Percentiles rank a stretch among this genome's conserved stretches.
phyloP scores from a whole-genome alignment of 64 coral and sea anemone genomes.

The Pocillopora damicornis region DNA sequence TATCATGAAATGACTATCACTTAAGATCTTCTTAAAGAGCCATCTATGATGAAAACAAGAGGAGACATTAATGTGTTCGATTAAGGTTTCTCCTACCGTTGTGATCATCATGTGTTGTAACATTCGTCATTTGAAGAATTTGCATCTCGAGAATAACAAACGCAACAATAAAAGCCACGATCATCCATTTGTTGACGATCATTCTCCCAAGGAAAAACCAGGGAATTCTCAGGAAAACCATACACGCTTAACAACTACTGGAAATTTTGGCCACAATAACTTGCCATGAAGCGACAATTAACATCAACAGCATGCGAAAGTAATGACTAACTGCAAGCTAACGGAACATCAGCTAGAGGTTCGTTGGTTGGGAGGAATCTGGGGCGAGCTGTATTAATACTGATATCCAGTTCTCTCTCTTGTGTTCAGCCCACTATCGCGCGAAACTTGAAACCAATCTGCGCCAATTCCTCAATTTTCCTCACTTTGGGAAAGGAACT shows the following conservation, averaged over 20 bases:
- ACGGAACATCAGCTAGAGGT: too few species aligned
- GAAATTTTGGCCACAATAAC: neutral
- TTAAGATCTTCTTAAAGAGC: too few species aligned
- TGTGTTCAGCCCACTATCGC: too few species aligned
- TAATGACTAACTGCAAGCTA: too few species aligned
- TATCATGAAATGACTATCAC: too few species aligned
- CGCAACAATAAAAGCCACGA: conserved; percentile 33
- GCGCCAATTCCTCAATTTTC: too few species aligned
- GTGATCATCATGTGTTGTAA: conserved; percentile 11
- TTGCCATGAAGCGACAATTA: neutral
- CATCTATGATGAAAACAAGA: neutral
- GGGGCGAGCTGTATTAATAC: too few species aligned
- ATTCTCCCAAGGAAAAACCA: conserved; percentile 18
- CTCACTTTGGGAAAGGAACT: too few species aligned
- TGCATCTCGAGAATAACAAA: conserved; percentile 54
- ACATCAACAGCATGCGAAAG: too few species aligned
- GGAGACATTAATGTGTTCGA: neutral
- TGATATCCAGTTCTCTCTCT: too few species aligned
- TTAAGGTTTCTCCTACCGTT: conserved; percentile 10
- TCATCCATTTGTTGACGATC: conserved; percentile 77
- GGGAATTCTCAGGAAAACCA: neutral
- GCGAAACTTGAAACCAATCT: too few species aligned
- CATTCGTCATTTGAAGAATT: conserved; percentile 27
- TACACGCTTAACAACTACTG: neutral
- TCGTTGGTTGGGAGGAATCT: too few species aligned